Conservation (phyloP, 1,140 invertebrate genomes). For the Euschistus heros region DNA sequence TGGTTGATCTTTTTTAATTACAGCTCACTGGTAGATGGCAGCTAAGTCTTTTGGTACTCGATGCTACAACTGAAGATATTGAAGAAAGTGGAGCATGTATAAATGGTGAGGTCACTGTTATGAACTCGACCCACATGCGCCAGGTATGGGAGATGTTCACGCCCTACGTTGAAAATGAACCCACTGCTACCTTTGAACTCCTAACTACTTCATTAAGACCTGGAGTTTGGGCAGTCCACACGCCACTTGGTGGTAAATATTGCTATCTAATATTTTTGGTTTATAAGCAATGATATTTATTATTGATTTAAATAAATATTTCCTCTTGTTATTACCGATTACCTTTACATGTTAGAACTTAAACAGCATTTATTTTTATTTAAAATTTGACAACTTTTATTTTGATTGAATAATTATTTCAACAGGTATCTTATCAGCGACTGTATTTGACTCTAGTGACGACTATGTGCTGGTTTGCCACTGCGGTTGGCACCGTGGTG, state of each 20-base stretch:
- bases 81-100: not conserved
- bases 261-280: no score
- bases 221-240: not conserved
- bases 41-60: not conserved
- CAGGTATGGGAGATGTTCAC: conserved; percentile 12
- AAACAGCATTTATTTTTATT: not conserved
- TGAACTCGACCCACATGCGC: not conserved
- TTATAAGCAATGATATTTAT: no score
- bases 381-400: not conserved
- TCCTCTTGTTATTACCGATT: no score
- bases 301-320: no score
- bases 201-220: not conserved
- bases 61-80: not conserved
- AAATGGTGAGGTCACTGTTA: not conserved
- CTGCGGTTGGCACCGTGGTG: not conserved
- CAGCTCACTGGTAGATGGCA: conserved; percentile 6
- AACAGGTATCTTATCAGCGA: conserved; percentile 1
- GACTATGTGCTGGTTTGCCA: not conserved
- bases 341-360: no score
- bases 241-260: not conserved
- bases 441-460: not conserved
- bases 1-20: no score
- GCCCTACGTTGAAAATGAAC: conserved; percentile 1
- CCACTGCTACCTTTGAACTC: not conserved
- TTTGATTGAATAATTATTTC: not conserved